Evolutionary conservation across 2,113 vertebrate genomes (phyloP), one percentile per base, ranked within the genome.

Genomic region (Accipiter cooperii): DNA sequence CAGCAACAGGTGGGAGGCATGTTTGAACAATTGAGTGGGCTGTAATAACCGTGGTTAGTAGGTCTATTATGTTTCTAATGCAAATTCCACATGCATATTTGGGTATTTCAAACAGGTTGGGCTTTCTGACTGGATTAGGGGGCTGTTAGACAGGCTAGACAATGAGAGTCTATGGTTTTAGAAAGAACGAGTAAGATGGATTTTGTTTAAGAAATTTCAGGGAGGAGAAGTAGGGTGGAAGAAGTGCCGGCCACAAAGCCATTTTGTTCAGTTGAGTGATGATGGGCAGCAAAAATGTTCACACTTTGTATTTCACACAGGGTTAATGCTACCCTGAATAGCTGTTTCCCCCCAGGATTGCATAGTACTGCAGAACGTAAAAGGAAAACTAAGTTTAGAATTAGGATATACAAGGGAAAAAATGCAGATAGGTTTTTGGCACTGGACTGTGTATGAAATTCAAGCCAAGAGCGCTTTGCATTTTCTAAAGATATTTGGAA

Each of bases 401-500:
- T 97, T 97, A 96, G 96, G 96, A 98, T 98, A 96, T 97, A 96
- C 97, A 98, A 98, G 93, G 95, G 76, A 91, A 98, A 97, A 97
- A 98, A 98, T 97, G 95, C 95, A 98, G 97, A 97, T 98, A 96
- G 89, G 66, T 97, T 97, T 96, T 97, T 98, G 98, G 98, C 97
- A 96, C 86, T 65, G 49, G 64, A 33, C 57, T 81, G 54, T 70
- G 57, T 89, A 85, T 66, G 81, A 94, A 97, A 96, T 49, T 66
- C 88, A 93, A 87, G 96, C 95, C 97, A 97, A 97, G 82, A 97
- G 95, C 14, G 54, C 96, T 97, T 97, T 96, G 97, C 91, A 96
- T 98, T 98, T 98, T 98, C 96, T 97, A 91, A 97, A 94, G 95
- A 97, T 97, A 98, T 97, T 98, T 98, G 98, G 98, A 98, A 97